These are phyloP conservation scores for Malacosoma neustria DNA, from an alignment of 2,888 invertebrate species.

Conservation along the genomic window DNA sequence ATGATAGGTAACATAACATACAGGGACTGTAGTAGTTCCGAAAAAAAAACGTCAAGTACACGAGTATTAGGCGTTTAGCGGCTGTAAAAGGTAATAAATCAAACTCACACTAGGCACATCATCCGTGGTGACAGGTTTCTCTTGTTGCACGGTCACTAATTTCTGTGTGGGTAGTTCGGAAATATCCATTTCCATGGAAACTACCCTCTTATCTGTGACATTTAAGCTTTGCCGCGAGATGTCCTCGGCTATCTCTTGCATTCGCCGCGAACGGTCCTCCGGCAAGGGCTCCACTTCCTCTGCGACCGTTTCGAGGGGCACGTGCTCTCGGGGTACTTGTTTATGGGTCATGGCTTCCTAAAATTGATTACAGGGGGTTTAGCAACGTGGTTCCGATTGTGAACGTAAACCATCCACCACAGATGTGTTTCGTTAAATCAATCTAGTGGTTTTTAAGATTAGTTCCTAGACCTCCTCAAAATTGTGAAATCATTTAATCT, in stretches of 20 bases:
- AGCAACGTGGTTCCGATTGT: too few relatives aligned
- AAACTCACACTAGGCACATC: conserved; percentile 18
- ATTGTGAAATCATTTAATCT: too few relatives aligned
- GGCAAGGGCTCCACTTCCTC: conserved; percentile 21
- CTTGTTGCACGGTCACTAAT: conserved; percentile 20
- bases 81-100: too few relatives aligned
- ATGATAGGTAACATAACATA: too few relatives aligned
- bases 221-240: conserved; percentile 12
- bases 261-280: not conserved
- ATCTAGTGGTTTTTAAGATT: too few relatives aligned
- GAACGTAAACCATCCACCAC: too few relatives aligned
- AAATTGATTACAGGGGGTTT: too few relatives aligned
- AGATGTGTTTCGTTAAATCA: too few relatives aligned
- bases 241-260: conserved; percentile 10
- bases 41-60: too few relatives aligned
- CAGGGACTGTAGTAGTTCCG: too few relatives aligned
- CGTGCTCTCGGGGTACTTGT: conserved; percentile 7
- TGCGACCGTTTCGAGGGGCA: conserved; percentile 23
- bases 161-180: conserved; percentile 43
- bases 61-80: too few relatives aligned
- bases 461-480: too few relatives aligned
- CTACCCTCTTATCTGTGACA: conserved; percentile 11
- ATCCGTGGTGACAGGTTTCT: conserved; percentile 11
- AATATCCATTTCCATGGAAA: conserved; percentile 25
- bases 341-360: conserved; percentile 21